Conservation (phyloP, 2,797 vertebrate genomes). For the Sternarchorhynchus goeldii region DNA sequence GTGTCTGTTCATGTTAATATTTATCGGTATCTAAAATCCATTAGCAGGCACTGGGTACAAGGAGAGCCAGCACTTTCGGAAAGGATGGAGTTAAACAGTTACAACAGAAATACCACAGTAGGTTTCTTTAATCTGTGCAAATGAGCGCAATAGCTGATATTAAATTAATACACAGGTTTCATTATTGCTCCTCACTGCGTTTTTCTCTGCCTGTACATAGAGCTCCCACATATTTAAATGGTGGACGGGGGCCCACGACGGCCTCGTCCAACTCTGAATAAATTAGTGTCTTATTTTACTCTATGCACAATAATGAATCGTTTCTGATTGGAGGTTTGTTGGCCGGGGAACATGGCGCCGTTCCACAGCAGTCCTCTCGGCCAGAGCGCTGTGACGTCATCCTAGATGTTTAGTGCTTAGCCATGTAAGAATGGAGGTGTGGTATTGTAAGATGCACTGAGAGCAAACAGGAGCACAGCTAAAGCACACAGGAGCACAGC, state of each 20-base stretch:
- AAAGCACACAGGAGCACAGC: no score
- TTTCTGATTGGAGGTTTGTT: constrained; percentile 66
- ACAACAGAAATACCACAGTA: no score
- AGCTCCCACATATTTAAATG: no score
- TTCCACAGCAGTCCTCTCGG: constrained; percentile 40
- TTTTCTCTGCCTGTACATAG: no score
- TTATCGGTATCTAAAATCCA: no score
- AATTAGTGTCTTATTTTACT: constrained; percentile 47
- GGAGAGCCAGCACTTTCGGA: background rate
- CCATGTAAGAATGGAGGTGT: no score
- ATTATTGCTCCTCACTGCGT: no score
- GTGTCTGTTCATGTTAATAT: no score
- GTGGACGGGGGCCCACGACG: background rate
- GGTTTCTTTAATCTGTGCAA: background rate
- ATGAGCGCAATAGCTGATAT: background rate
- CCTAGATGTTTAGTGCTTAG: constrained; percentile 29
- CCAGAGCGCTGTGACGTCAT: constrained; percentile 40
- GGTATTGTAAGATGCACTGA: no score
- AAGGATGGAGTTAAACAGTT: background rate
- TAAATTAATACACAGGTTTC: background rate
- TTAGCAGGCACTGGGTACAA: background rate
- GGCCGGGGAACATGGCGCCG: constrained; percentile 52
- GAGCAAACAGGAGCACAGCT: no score
- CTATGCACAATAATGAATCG: constrained; percentile 60
- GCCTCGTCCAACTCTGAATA: constrained; percentile 39